phyloP scores from a whole-genome alignment of 1,140 invertebrate genomes.

The Oncopodura yosiiana region DNA sequence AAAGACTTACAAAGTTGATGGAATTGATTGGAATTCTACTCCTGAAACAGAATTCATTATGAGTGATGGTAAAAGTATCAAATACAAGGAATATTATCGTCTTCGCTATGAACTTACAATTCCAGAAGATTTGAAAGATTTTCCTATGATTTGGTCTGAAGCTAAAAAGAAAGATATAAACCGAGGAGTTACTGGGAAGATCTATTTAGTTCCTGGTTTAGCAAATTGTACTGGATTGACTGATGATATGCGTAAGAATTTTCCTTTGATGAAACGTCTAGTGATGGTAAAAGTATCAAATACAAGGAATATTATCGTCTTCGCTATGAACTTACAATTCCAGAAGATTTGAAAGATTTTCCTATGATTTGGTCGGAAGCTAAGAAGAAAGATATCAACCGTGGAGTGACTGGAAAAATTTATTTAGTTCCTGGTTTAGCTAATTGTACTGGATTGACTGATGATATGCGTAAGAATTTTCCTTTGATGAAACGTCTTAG shows the following conservation, averaged over 20 bases:
- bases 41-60: constrained; percentile 58
- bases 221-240: constrained; percentile 40
- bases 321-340: too few species aligned
- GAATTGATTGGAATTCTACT: constrained; percentile 62
- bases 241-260: constrained; percentile 37
- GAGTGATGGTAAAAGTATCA: constrained; percentile 43
- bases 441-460: constrained; percentile 39
- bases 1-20: constrained; percentile 65
- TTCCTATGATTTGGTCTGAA: constrained; percentile 16
- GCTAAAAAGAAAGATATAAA: constrained; percentile 29
- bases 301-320: too few species aligned
- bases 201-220: constrained; percentile 39
- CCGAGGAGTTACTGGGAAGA: constrained; percentile 33
- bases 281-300: too few species aligned
- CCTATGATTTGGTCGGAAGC: constrained; percentile 16
- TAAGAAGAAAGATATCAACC: constrained; percentile 28
- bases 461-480: constrained; percentile 36
- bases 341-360: too few species aligned
- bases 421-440: constrained; percentile 40
- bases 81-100: constrained; percentile 71
- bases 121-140: not conserved
- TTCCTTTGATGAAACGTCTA: constrained; percentile 38
- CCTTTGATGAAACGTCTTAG: constrained; percentile 36
- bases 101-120: constrained; percentile 34
- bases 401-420: constrained; percentile 33